Evolutionary conservation across 1,140 invertebrate genomes (phyloP), one percentile per base, ranked within the genome.

Genomic region (Hesperophylax magnus): DNA sequence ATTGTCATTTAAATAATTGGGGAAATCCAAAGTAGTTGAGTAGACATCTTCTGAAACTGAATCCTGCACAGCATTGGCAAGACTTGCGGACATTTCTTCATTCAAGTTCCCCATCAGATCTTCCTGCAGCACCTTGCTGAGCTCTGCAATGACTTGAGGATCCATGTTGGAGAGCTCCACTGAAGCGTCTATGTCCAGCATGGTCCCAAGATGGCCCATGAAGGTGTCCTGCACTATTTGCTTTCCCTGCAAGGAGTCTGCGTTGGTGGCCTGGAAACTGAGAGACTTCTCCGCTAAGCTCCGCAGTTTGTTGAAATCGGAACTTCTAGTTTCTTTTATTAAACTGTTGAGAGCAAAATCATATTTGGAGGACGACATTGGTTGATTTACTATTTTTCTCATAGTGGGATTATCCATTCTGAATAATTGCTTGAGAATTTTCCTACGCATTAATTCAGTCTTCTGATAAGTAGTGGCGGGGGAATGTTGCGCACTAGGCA

Each of bases 351-450:
- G 20, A 22, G 78, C 80, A 54, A 78, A 80, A 76, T 78, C 78
- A 65, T 81, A 84, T 74, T 84, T 84, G 15, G 17, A 53, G 7
- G 77, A 80, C 1, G 61, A 75, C 18, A 79, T 80, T 9, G 80
- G 83, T 53, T 81, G 24, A 15, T 60, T 84, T 8, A 82, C 31
- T 53, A 84, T 47, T 22, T 80, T 56, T 78, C 78, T 53, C 24
- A 84, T 34, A n/a, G 76, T 80, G 34, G 81, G 61, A 34, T 80
- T 84, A 67, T 82, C 74, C 60, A 84, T 34, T 74, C 78, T 81
- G 53, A 84, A 84, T 31, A 84, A 52, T 60, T 84, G 80, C n/a
- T 84, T 52, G 11, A 84, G 69, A 72, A 84, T 84, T 27, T 84
- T 84, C 61, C 67, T 69, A 20, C 80, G 80, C 69, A 81, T 65